These are phyloP conservation scores for Steromphala cineraria DNA, from an alignment of 2,888 invertebrate genomes.

Conservation along the genomic window DNA sequence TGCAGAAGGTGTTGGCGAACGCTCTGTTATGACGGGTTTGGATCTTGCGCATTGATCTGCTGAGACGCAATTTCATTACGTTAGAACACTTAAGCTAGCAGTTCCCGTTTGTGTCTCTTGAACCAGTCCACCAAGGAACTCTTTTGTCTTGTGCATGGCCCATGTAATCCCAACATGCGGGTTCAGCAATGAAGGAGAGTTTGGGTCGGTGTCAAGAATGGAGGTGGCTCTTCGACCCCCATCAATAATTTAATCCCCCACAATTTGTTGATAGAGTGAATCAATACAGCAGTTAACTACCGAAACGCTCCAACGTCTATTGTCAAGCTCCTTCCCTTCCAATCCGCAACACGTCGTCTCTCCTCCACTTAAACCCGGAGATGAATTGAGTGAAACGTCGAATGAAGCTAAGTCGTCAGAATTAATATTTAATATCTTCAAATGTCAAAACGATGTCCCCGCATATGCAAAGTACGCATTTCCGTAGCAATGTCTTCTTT, in stretches of 20 bases:
- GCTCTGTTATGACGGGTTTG: conserved; percentile 11
- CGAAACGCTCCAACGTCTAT: background rate
- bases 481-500: too few relatives aligned
- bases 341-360: too few relatives aligned
- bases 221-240: background rate
- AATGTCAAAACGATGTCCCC: too few relatives aligned
- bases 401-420: too few relatives aligned
- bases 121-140: background rate
- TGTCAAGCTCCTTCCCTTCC: background rate
- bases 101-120: background rate
- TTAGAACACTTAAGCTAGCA: background rate
- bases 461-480: too few relatives aligned
- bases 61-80: conserved; percentile 15
- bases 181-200: background rate
- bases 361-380: too few relatives aligned
- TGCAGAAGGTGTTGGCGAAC: background rate
- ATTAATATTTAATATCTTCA: too few relatives aligned
- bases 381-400: too few relatives aligned
- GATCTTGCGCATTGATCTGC: conserved; percentile 8
- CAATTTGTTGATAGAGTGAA: conserved; percentile 15
- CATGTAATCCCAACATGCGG: background rate
- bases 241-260: conserved; percentile 18
- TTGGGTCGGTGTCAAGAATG: background rate
- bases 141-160: background rate
- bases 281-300: conserved; percentile 14